Evolutionary conservation across 1,140 invertebrate species (phyloP).

Genomic region (Spodoptera litura): DNA sequence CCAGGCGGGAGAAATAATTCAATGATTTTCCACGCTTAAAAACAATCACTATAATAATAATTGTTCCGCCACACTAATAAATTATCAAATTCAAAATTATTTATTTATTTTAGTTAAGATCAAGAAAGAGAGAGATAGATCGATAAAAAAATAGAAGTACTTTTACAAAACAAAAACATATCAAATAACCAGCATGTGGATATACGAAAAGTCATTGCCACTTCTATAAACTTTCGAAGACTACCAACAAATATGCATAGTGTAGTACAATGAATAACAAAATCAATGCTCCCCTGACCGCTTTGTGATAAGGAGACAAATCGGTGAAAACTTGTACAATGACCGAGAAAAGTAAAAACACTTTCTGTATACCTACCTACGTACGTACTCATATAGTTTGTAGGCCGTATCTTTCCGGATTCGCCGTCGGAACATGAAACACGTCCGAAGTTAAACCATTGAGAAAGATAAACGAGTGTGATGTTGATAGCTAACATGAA

Average conservation of each 20-base stretch:
- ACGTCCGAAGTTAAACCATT: constrained; percentile 19
- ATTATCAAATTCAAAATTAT: too few relatives aligned
- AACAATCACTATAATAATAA: too few relatives aligned
- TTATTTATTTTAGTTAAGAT: too few relatives aligned
- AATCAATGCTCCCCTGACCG: constrained; percentile 69
- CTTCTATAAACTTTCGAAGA: constrained; percentile 11
- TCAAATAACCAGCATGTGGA: too few relatives aligned
- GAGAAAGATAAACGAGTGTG: constrained; percentile 15
- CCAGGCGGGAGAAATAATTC: too few relatives aligned
- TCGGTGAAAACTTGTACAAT: constrained; percentile 69
- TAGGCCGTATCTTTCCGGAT: constrained; percentile 48
- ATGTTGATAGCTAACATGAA: constrained; percentile 16
- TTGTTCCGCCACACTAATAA: too few relatives aligned
- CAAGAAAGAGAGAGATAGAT: too few relatives aligned
- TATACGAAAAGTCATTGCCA: neutral
- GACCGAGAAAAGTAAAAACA: constrained; percentile 76
- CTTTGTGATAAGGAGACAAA: constrained; percentile 68
- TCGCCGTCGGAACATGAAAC: constrained; percentile 25
- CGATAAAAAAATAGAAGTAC: neutral
- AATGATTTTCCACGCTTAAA: too few relatives aligned
- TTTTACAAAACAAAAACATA: neutral
- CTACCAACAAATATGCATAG: constrained; percentile 23
- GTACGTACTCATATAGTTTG: constrained; percentile 32
- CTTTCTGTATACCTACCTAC: constrained; percentile 59
- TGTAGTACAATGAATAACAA: constrained; percentile 66